Conservation (phyloP, 2,797 vertebrate genomes). For the Mormyrus hasselquistii region DNA sequence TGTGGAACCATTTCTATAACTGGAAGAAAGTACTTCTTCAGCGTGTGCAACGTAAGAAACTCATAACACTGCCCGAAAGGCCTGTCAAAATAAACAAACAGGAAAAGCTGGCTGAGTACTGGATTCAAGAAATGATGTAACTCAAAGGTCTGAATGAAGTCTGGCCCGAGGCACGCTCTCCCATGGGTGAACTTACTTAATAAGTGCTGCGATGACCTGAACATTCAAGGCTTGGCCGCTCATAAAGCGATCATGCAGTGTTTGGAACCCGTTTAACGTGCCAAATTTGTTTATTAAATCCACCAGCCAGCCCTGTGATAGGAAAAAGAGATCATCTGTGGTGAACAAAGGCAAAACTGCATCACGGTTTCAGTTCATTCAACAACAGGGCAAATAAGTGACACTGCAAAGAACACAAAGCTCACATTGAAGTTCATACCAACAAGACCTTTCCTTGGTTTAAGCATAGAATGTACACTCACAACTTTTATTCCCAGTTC, state of each 20-base stretch:
- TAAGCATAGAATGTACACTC: neutral
- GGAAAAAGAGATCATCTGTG: slow-evolving; percentile 15
- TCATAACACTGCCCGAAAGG: slow-evolving; percentile 99
- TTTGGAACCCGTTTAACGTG: slow-evolving; percentile 99
- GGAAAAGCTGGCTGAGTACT: neutral
- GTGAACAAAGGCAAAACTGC: neutral
- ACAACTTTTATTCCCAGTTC: neutral
- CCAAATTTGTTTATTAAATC: slow-evolving; percentile 99
- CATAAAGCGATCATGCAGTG: slow-evolving; percentile 97
- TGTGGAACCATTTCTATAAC: slow-evolving; percentile 99
- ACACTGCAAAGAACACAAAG: neutral
- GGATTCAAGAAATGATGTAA: neutral
- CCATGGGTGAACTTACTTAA: slow-evolving; percentile 78
- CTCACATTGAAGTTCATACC: neutral
- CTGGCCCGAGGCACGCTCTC: neutral
- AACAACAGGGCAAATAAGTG: neutral
- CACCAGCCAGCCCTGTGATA: slow-evolving; percentile 90
- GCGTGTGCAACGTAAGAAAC: slow-evolving; percentile 97
- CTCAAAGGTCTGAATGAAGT: neutral
- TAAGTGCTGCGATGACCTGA: slow-evolving; percentile 99
- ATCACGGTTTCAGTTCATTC: neutral
- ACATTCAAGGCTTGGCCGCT: slow-evolving; percentile 97
- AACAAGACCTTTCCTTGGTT: neutral
- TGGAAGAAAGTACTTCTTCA: slow-evolving; percentile 99
- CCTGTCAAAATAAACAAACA: slow-evolving; percentile 56